Evolutionary conservation across 2,888 invertebrate species (phyloP).

Genomic region (Toxonevra muliebris): DNA sequence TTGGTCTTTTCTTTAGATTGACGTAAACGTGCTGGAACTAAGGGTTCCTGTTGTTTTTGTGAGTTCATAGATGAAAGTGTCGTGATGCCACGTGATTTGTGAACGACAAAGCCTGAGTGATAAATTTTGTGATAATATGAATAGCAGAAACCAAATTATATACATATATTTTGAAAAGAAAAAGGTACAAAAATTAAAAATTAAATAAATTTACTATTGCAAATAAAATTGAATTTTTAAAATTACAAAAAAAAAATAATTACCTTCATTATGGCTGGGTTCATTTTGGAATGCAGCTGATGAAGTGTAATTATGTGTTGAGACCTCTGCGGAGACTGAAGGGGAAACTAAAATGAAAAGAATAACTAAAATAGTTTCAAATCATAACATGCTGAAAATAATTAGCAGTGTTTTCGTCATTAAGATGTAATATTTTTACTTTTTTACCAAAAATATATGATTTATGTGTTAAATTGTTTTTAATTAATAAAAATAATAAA

Average conservation of each 20-base stretch:
- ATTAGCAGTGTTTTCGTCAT: slow-evolving; percentile 27
- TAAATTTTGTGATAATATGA: slow-evolving; percentile 18
- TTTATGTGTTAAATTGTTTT: no score
- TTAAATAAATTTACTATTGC: slow-evolving; percentile 1
- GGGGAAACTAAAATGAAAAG: slow-evolving; percentile 41
- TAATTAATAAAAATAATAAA: no score
- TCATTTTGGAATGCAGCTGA: slow-evolving; percentile 57
- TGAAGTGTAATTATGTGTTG: slow-evolving; percentile 55
- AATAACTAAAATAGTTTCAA: slow-evolving; percentile 7
- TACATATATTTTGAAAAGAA: slow-evolving; percentile 17
- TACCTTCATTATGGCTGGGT: slow-evolving; percentile 59
- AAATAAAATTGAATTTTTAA: slow-evolving; percentile 13
- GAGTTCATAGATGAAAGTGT: slow-evolving; percentile 74
- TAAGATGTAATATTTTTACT: slow-evolving; percentile 17
- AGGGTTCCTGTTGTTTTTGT: slow-evolving; percentile 66
- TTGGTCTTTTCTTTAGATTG: slow-evolving; percentile 73
- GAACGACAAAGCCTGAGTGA: slow-evolving; percentile 75
- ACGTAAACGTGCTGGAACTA: slow-evolving; percentile 69
- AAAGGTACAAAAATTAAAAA: slow-evolving; percentile 15
- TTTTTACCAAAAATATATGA: neutral
- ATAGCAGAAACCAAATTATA: slow-evolving; percentile 32
- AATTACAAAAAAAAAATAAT: slow-evolving; percentile 39
- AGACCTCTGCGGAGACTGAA: slow-evolving; percentile 47
- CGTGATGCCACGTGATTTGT: slow-evolving; percentile 80
- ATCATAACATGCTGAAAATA: neutral